Percentiles rank a stretch among this genome's conserved stretches.
phyloP scores from a whole-genome alignment of 2,113 vertebrate species.

The Anguilla japonica region DNA sequence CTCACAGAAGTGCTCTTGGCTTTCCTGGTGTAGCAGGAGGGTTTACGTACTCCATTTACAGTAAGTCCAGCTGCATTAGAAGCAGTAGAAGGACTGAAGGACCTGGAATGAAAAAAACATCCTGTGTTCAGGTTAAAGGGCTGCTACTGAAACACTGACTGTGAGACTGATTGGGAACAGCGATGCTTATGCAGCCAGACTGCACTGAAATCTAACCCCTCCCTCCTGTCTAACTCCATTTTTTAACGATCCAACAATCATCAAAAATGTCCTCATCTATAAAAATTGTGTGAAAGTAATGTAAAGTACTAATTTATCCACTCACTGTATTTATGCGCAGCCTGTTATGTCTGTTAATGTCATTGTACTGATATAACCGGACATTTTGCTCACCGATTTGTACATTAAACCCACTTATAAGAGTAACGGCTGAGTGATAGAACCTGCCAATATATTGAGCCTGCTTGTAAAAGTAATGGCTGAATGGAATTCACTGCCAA shows the following conservation, averaged over 20 bases:
- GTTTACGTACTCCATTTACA: conserved; percentile 91
- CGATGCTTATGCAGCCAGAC: not conserved
- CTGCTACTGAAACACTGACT: not conserved
- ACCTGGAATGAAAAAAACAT: not conserved
- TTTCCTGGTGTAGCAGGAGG: conserved; percentile 92
- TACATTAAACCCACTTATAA: no score
- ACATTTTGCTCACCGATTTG: no score
- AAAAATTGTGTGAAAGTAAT: not conserved
- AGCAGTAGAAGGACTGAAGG: not conserved
- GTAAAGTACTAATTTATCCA: not conserved
- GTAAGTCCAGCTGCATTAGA: conserved; percentile 56
- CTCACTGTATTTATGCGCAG: no score
- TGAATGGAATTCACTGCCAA: no score
- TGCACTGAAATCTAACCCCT: not conserved
- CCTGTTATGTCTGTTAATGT: no score
- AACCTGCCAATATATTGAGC: no score
- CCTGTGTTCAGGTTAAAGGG: not conserved
- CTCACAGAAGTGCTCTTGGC: conserved; percentile 84
- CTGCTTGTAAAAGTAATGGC: no score
- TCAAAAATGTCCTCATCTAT: not conserved
- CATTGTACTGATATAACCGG: no score
- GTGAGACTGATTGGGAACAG: not conserved
- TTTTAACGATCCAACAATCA: not conserved
- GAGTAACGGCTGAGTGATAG: no score
- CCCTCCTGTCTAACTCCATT: no score